Base-by-base conservation (phyloP, 2,888 invertebrate genomes). In the Cecidostiba fungosa region DNA sequence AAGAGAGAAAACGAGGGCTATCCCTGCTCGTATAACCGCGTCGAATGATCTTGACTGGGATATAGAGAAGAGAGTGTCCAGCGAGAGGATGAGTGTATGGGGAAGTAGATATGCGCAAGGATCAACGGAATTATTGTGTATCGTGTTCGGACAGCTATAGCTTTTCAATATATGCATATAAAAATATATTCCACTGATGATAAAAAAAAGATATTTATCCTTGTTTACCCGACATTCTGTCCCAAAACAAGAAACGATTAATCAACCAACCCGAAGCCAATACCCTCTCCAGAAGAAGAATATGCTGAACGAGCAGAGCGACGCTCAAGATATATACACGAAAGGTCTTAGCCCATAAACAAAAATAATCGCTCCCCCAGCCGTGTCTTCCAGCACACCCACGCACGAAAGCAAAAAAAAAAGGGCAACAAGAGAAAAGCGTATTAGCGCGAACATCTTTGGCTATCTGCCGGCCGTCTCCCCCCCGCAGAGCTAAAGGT, bases 371-470 rank as follows among this genome's bases (percentile, higher is more conserved):
- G 62, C 50, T 74, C 19, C 32, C 43, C 23, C 14, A 12, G 14
- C 70, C 3, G 12, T n/a, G 3, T 69, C 14, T 32, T 29, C 32
- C 26, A 59, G 23, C 32, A 3, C 5, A 19, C 19, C n/a, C 14
- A 26, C 16, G 43, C 12, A 1, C 16, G 1, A 36, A 74, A 66
- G 84, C 84, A 82, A 87, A 85, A 86, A 80, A 86, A 88, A 85
- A 80, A 36, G 36, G 59, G 87, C 69, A 87, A 81, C 86, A 85
- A 84, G 82, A 88, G 89, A 86, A 88, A 84, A 86, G 85, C 87
- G 90, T 91, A 91, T 92, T 91, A 90, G 91, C 89, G 86, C 66
- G 89, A 89, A 89, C 89, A 76, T 85, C 82, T 90, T 88, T 87
- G 88, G 90, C 88, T 85, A 85, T 85, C 80, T 88, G 87, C 50